Evolutionary conservation across 2,113 vertebrate genomes (phyloP).

Genomic region (Bombycilla garrulus): DNA sequence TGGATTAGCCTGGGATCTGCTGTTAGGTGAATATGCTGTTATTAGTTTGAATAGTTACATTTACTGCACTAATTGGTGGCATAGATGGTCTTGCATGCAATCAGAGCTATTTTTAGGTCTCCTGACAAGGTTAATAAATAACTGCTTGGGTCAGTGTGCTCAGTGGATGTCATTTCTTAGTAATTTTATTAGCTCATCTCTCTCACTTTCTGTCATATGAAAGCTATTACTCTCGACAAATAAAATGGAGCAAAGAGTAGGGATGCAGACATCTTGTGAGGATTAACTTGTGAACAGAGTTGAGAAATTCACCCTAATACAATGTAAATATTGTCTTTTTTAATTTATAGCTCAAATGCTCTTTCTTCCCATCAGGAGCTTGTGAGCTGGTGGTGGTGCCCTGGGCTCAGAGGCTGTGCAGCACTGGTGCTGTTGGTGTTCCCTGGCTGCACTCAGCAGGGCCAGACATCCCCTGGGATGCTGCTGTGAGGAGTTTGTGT

Average conservation of each 20-base stretch:
- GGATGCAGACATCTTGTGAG: neutral
- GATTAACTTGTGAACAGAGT: neutral
- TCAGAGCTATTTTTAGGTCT: slow-evolving; percentile 14
- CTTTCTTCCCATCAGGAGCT: neutral
- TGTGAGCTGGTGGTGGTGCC: accelerated
- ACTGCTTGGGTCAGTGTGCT: neutral
- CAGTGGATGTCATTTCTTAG: slow-evolving; percentile 2
- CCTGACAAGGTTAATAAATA: neutral
- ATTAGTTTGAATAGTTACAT: neutral
- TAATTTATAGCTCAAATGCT: neutral
- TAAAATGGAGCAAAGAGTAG: neutral
- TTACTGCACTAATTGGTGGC: neutral
- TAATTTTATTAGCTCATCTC: slow-evolving; percentile 28
- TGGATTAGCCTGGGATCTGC: neutral
- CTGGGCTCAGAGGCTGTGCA: neutral
- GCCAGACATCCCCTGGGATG: accelerated
- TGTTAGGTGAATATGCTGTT: neutral
- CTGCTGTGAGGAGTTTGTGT: accelerated
- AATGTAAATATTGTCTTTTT: neutral
- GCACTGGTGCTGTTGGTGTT: accelerated
- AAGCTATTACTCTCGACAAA: neutral
- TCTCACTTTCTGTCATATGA: neutral
- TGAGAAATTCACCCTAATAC: neutral
- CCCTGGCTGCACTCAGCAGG: neutral
- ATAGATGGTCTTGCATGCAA: neutral